Evolutionary conservation across 2,113 vertebrate genomes (phyloP), one percentile per base, ranked within the genome.

Genomic region (Nannospalax galili): DNA sequence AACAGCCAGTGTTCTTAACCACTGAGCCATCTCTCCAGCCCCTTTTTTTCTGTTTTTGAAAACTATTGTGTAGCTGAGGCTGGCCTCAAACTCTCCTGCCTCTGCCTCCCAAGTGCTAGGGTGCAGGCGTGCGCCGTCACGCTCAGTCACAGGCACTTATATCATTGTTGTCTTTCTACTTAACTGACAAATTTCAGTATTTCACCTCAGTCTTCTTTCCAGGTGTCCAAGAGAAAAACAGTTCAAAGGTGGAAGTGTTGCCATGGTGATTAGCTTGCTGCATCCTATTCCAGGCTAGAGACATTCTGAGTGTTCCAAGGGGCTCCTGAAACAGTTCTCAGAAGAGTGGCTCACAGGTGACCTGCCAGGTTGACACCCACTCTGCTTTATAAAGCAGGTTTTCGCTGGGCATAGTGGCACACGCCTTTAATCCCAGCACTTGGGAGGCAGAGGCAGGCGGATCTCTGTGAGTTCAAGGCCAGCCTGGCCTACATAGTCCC

Each of bases 201-300:
- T 72, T 84, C 42, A 48, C n/a, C 64, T 85, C 64, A 11, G 69
- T 84, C 69, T 89, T 65, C 60, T 69, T 89, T 73, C 52, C 42
- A 81, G 42, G 37, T 16, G 7, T 62, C 65, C 65, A n/a, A 67
- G 30, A 52, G 58, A 52, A 48, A 77, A 78, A 37, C 32, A 80
- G 30, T 86, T 22, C 78, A 14, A 84, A 60, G 73, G 86, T 91
- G 88, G 42, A 70, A n/a, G 28, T 10, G 15, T 93, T 92, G 78
- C 85, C 48, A 3, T 88, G 74, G 75, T 69, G 72, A 90, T 81
- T 89, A 64, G 90, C 69, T 80, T 64, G 40, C 77, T 84, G 37
- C 37, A 17, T 81, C 73, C 64, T 48, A 35, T 82, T 81, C 84
- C 72, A 19, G 11, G 75, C 60, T 69, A 84, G 56, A 91, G 70